Evolutionary conservation across 35 echinoderm and acorn worm species (phyloP).

Genomic region (Amphiura filiformis): DNA sequence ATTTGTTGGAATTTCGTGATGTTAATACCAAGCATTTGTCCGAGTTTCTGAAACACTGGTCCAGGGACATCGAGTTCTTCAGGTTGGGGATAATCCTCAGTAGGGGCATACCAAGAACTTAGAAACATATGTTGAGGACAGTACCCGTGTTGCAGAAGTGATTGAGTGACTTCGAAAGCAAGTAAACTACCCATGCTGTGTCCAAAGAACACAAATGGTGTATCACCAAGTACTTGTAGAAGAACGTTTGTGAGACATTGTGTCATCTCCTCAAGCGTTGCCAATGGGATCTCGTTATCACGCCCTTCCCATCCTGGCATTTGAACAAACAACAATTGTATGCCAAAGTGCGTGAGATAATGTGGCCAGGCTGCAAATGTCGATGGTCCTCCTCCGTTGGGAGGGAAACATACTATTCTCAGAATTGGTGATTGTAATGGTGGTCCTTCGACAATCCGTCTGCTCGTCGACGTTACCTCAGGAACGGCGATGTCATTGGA

Average conservation of each 20-base stretch:
- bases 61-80: slow-evolving; percentile 20
- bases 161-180: slow-evolving; percentile 47
- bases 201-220: slow-evolving; percentile 45
- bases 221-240: background rate
- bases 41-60: background rate
- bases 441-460: background rate
- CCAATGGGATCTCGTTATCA: slow-evolving; percentile 24
- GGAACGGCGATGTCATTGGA: background rate
- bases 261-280: background rate
- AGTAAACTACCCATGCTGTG: slow-evolving; percentile 53
- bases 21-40: background rate
- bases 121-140: slow-evolving; percentile 17
- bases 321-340: slow-evolving; percentile 41
- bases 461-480: background rate
- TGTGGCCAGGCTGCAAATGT: slow-evolving; percentile 23
- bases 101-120: slow-evolving; percentile 54
- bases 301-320: slow-evolving; percentile 56
- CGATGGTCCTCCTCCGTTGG: slow-evolving; percentile 52
- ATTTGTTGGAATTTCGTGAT: background rate
- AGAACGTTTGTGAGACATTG: background rate
- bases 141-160: background rate
- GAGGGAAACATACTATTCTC: slow-evolving; percentile 43
- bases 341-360: slow-evolving; percentile 1
- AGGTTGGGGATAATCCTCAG: slow-evolving; percentile 25
- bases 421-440: background rate